Percentiles rank a stretch among this genome's conserved stretches.
phyloP scores from a whole-genome alignment of 2,797 vertebrate genomes.

The Pangasius sanitwongsei region DNA sequence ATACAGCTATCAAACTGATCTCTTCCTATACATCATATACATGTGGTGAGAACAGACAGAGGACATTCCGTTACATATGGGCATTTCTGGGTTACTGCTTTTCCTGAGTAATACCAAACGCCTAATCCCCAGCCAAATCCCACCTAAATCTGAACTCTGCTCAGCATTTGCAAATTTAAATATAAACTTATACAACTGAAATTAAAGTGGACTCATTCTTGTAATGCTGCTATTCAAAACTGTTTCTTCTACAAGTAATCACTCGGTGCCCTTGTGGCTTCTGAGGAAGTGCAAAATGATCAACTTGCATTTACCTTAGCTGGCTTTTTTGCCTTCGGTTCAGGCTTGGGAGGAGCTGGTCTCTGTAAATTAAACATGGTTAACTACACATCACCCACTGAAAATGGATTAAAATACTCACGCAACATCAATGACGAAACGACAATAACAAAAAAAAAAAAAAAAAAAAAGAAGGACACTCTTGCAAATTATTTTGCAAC shows the following conservation, averaged over 20 bases:
- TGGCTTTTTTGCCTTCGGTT: conserved; percentile 88
- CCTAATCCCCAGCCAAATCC: not conserved
- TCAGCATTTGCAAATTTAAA: not conserved
- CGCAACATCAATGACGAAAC: not conserved
- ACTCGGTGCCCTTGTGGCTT: not conserved
- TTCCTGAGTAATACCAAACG: not conserved
- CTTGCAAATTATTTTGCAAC: not conserved
- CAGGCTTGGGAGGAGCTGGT: conserved; percentile 78
- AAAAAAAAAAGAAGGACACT: not conserved
- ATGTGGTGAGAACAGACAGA: not conserved
- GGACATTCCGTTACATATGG: not conserved
- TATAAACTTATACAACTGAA: not conserved
- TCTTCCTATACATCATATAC: not conserved
- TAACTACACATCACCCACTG: not conserved
- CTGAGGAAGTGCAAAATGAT: not conserved
- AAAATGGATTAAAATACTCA: not conserved
- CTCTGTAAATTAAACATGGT: conserved; percentile 69
- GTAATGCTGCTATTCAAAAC: not conserved
- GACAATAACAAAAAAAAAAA: not conserved
- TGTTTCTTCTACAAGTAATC: not conserved
- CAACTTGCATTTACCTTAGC: conserved; percentile 78
- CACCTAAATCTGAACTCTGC: not conserved
- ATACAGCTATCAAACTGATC: not conserved
- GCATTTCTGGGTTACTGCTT: not conserved
- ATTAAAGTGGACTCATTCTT: too few relatives aligned